Evolutionary conservation across 2,888 invertebrate genomes (phyloP).

Genomic region (Perdita meconis): DNA sequence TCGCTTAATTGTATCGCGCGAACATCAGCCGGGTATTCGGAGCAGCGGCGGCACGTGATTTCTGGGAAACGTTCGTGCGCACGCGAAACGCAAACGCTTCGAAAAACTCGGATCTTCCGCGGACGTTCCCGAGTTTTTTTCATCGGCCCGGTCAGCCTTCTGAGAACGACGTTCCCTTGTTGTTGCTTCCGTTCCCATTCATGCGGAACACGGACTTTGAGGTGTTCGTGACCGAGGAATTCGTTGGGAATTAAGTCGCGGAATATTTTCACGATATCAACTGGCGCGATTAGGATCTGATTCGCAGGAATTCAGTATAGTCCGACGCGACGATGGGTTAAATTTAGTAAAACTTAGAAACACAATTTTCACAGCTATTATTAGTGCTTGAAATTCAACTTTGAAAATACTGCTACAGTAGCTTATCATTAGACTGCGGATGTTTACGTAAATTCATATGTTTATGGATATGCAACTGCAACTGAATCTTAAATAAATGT

Average conservation of each 20-base stretch:
- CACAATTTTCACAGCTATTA: too few species aligned
- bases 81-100: constrained; percentile 3
- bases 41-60: not conserved
- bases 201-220: not conserved
- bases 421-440: too few species aligned
- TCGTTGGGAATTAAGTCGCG: constrained; percentile 10
- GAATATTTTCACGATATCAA: constrained; percentile 13
- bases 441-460: too few species aligned
- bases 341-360: too few species aligned
- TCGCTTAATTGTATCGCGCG: constrained; percentile 8
- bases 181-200: constrained; percentile 21
- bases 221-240: constrained; percentile 5
- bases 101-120: constrained; percentile 7
- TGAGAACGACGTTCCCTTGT: constrained; percentile 14
- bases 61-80: constrained; percentile 11
- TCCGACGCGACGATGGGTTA: too few species aligned
- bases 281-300: too few species aligned
- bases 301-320: too few species aligned
- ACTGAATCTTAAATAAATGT: too few species aligned
- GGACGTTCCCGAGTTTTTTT: not conserved
- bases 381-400: too few species aligned
- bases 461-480: too few species aligned
- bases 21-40: not conserved
- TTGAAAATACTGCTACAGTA: too few species aligned
- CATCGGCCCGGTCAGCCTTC: not conserved